Conservation (phyloP, 35 echinoderm and acorn worm genomes). For the Amphiura filiformis region DNA sequence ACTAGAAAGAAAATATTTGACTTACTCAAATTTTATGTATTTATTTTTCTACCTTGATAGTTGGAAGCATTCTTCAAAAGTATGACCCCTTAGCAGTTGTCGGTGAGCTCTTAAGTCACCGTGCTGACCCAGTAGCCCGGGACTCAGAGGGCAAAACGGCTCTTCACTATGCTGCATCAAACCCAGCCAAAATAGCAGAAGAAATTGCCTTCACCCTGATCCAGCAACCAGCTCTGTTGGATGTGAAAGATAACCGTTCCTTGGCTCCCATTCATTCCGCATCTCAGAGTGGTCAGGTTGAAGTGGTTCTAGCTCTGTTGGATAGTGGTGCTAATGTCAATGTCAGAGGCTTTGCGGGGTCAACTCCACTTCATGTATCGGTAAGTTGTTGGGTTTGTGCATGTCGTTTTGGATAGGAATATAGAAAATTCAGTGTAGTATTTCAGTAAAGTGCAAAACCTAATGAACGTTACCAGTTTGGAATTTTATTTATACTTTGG, state of each 20-base stretch:
- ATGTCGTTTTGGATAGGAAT: neutral
- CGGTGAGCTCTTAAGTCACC: slow-evolving; percentile 42
- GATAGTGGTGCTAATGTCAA: slow-evolving; percentile 87
- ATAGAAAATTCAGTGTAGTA: neutral
- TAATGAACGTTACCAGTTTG: too few species aligned
- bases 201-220: slow-evolving; percentile 34
- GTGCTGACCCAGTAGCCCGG: slow-evolving; percentile 48
- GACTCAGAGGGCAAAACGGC: slow-evolving; percentile 71
- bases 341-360: slow-evolving; percentile 69
- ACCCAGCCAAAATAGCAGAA: slow-evolving; percentile 1
- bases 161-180: slow-evolving; percentile 64
- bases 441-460: neutral
- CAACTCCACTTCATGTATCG: slow-evolving; percentile 91
- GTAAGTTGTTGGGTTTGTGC: slow-evolving; percentile 54
- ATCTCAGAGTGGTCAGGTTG: slow-evolving; percentile 77
- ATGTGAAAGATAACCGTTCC: slow-evolving; percentile 58
- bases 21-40: too few species aligned
- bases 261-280: slow-evolving; percentile 79
- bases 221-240: slow-evolving; percentile 3
- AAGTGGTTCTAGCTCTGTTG: slow-evolving; percentile 66
- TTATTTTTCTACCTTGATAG: too few species aligned
- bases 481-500: too few species aligned
- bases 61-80: slow-evolving; percentile 52
- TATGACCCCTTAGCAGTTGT: slow-evolving; percentile 75
- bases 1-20: too few species aligned